A percentile compares a stretch with the other conserved stretches of the same genome.
Evolutionary conservation across 1,140 invertebrate species (phyloP).

Genomic region (Drosophila kepulauana): DNA sequence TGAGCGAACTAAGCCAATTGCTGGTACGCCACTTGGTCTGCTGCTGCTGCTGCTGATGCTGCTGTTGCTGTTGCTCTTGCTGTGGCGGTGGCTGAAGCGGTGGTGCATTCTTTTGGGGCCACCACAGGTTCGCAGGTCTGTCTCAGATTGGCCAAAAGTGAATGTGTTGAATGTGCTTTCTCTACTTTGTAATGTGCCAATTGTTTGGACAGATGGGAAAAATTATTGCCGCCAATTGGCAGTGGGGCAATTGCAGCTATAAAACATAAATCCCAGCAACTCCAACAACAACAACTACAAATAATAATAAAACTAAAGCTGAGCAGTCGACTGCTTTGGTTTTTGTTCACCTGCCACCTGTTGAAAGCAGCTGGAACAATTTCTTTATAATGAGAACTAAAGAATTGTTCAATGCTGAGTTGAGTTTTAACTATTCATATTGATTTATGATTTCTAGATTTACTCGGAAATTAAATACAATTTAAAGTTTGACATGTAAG

Average conservation of each 20-base stretch:
- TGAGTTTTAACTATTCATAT: background rate
- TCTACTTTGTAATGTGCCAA: slow-evolving; percentile 81
- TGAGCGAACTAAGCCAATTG: slow-evolving; percentile 76
- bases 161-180: slow-evolving; percentile 78
- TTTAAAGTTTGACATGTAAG: too few species aligned
- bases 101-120: slow-evolving; percentile 50
- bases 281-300: background rate
- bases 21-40: slow-evolving; percentile 26
- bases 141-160: slow-evolving; percentile 59
- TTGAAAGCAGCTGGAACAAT: slow-evolving; percentile 40
- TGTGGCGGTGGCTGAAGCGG: background rate
- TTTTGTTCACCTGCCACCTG: slow-evolving; percentile 26
- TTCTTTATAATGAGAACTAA: slow-evolving; percentile 35
- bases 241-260: slow-evolving; percentile 69
- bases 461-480: too few species aligned
- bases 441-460: too few species aligned
- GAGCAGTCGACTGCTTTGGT: background rate
- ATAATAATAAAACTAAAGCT: background rate
- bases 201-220: slow-evolving; percentile 67
- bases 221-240: slow-evolving; percentile 68
- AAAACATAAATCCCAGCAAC: slow-evolving; percentile 61
- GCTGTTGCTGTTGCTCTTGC: background rate
- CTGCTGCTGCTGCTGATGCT: background rate
- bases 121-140: slow-evolving; percentile 18
- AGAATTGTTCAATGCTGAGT: background rate